Evolutionary conservation across 2,113 vertebrate species (phyloP).

Genomic region (Hydropotes inermis): DNA sequence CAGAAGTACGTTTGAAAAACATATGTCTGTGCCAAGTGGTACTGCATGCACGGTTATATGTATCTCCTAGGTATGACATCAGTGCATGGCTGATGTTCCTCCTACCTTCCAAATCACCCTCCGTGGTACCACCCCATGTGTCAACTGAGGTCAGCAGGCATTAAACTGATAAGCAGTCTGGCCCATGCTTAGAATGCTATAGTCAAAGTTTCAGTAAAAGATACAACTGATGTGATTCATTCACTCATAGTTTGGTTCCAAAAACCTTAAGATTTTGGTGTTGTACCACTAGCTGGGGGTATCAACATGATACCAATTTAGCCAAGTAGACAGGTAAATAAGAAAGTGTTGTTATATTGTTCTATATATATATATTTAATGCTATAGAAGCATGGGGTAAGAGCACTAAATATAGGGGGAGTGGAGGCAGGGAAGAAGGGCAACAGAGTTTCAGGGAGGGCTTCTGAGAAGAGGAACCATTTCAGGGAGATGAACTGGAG

Average conservation of each 20-base stretch:
- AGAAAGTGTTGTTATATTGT: not conserved
- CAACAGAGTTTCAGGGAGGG: not conserved
- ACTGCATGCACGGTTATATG: accelerated
- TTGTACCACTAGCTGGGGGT: not conserved
- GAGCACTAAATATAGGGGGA: not conserved
- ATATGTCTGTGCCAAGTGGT: not conserved
- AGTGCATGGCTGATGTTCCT: not conserved
- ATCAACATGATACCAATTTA: not conserved
- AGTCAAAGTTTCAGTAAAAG: not conserved
- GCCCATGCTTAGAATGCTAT: not conserved
- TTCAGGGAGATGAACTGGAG: not conserved
- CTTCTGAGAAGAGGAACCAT: not conserved
- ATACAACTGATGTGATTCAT: not conserved
- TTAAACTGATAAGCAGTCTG: not conserved
- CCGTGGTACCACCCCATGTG: not conserved
- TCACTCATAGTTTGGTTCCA: not conserved
- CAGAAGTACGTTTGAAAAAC: not conserved
- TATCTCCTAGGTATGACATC: not conserved
- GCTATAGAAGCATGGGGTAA: not conserved
- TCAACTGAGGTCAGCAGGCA: not conserved
- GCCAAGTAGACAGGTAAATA: not conserved
- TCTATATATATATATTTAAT: not conserved
- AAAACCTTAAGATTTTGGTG: not conserved
- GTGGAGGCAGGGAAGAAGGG: not conserved
- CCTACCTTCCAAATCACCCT: not conserved